Evolutionary conservation across 2,888 invertebrate genomes (phyloP).

Genomic region (Archips crataeganus): DNA sequence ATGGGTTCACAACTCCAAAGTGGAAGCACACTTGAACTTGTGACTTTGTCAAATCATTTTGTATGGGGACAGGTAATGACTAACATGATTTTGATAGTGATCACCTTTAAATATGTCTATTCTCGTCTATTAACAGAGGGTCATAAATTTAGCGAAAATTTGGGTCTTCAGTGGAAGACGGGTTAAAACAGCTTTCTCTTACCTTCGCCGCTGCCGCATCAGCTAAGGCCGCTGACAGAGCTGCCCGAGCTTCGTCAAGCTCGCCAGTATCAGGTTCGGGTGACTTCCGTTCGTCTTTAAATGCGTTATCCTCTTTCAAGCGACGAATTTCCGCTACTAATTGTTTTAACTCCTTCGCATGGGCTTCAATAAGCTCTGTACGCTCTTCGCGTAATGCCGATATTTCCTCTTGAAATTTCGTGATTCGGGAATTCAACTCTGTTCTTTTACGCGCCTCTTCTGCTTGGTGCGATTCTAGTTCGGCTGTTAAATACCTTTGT

Average conservation of each 20-base stretch:
- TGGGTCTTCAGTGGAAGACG: background rate
- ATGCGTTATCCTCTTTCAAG: constrained; percentile 69
- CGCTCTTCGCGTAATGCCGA: constrained; percentile 67
- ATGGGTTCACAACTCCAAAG: too few species aligned
- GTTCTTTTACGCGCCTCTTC: constrained; percentile 65
- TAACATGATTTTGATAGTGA: too few species aligned
- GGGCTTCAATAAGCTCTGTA: constrained; percentile 64
- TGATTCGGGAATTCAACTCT: constrained; percentile 66
- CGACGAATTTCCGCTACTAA: constrained; percentile 65
- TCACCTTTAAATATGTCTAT: too few species aligned
- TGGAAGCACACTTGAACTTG: too few species aligned
- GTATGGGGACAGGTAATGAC: too few species aligned
- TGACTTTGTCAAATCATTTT: too few species aligned
- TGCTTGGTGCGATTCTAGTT: constrained; percentile 73
- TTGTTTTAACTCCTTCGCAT: constrained; percentile 66
- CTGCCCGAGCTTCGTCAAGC: constrained; percentile 68
- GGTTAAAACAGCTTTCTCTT: background rate
- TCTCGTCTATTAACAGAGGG: too few species aligned
- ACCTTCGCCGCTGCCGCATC: constrained; percentile 65
- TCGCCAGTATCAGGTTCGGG: constrained; percentile 71
- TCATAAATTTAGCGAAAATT: too few species aligned
- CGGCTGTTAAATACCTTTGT: constrained; percentile 74
- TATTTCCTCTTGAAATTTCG: constrained; percentile 74
- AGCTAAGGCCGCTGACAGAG: constrained; percentile 59
- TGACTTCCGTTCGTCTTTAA: constrained; percentile 58